Evolutionary conservation across 2,113 vertebrate genomes (phyloP), one percentile per base, ranked within the genome.

Genomic region (Seriola rivoliana): DNA sequence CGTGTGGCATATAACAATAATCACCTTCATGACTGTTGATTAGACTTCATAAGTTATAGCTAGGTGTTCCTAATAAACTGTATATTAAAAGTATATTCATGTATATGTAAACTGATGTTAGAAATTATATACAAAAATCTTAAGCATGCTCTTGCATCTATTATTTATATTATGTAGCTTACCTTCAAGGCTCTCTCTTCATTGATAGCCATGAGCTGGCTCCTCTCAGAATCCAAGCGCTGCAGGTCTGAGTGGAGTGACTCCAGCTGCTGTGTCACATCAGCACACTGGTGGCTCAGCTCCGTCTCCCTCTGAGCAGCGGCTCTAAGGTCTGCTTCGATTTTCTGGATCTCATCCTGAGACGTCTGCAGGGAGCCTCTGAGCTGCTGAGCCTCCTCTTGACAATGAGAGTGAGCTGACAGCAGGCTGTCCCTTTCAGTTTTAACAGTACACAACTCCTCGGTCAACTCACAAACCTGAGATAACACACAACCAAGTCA

Each of bases 391-490:
- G 94, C 48, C 75, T 76, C 93, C 36, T 46, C 80, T 44, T 94
- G 92, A 34, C 91, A 87, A 38, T 83, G 63, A 84, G 88, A 65
- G 46, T 89, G 59, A 88, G 93, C 87, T 57, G 94, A 94, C 23
- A 91, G 60, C 23, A 96, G 79, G 4, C 73, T 67, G 25, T 96
- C 95, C 80, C 86, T 94, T 78, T 97, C 95, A n/a, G 81, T 10
- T 62, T 91, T 85, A 23, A 94, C 25, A n/a, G 87, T 32, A 42
- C 0, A 0, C 4, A 97, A 85, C 66, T 96, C 91, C 76, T 95
- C 93, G 1, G 89, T 92, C 59, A 95, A 86, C 70, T 95, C 93
- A 64, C 84, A 55, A 19, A 96, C 86, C 97, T 97, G 12, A 19
- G 16, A 38, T 58, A 44, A 25, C 25, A 44, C 0, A 32, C 8